Evolutionary conservation across 1,140 invertebrate species (phyloP).

Genomic region (Temnothorax longispinosus): DNA sequence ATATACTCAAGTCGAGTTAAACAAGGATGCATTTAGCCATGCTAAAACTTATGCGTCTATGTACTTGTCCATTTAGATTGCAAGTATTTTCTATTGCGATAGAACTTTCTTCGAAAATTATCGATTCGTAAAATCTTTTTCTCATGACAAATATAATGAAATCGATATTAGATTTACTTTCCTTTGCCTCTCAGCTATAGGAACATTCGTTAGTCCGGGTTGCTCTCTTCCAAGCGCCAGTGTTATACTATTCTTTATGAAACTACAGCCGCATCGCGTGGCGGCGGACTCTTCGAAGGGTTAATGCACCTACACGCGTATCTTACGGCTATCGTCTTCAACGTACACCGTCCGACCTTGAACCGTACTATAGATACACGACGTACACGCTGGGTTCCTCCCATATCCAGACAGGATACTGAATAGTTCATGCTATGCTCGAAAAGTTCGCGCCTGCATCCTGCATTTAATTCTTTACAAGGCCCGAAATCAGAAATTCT

Average conservation of each 20-base stretch:
- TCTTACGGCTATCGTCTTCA: conserved; percentile 78
- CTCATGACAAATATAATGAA: background rate
- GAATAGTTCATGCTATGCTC: background rate
- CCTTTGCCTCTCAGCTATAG: background rate
- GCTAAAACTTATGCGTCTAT: background rate
- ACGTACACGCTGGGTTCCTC: conserved; percentile 42
- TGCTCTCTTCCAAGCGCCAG: background rate
- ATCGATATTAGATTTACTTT: background rate
- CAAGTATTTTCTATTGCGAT: background rate
- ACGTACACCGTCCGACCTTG: conserved; percentile 82
- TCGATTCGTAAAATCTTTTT: background rate
- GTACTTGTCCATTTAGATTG: background rate
- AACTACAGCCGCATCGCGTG: conserved; percentile 50
- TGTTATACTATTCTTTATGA: conserved; percentile 12
- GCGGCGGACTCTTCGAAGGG: conserved; percentile 73
- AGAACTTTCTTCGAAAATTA: background rate
- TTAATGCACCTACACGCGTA: conserved; percentile 79
- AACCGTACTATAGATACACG: conserved; percentile 75
- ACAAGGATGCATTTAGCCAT: background rate
- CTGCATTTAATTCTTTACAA: background rate
- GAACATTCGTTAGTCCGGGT: background rate
- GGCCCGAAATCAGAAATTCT: background rate
- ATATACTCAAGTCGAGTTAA: background rate
- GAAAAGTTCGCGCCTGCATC: background rate
- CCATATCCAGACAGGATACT: conserved; percentile 25